Evolutionary conservation across 2,888 invertebrate genomes (phyloP), one percentile per base, ranked within the genome.

Genomic region (Leptogaster cylindrica): DNA sequence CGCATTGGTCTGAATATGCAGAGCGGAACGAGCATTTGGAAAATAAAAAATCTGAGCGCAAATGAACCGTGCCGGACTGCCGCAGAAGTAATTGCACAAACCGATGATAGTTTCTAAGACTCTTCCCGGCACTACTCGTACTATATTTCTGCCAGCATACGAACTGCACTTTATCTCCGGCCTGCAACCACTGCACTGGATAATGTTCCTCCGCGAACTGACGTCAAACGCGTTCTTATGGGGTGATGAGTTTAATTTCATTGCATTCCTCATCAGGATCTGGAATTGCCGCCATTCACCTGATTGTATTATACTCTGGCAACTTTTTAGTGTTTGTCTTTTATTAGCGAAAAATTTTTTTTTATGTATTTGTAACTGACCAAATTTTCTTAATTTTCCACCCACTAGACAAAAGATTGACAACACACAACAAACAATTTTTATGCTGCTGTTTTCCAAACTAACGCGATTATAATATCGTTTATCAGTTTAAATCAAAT

Each of bases 31-130:
- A 27, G 44, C 64, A 65, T 55, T 55, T 55, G 46, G 25, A 12
- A 50, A 46, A 50, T 51, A 68, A 66, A 61, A 48, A 65, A 52
- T 61, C 51, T 23, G 36, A 31, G 63, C 55, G 64, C 68, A 68
- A 68, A 68, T 68, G 68, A 68, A 68, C 68, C 68, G 51, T 65
- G 58, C 68, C 44, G n/a, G 44, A 18, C 28, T 44, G 44, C 61
- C 61, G 61, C 61, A 61, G 44, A 61, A 61, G 44, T 44, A 61
- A 61, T 61, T 44, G 61, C 41, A 61, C 61, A 44, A 44, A 61
- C 44, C 16, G 14, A 41, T 36, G 33, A 18, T 18, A 52, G 52
- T 55, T 55, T 55, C 39, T 55, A 55, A 55, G 39, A 33, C 36
- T 39, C 55, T 55, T 39, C 41, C 18, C 18, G 14, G 18, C 41